A percentile compares a stretch with the other conserved stretches of the same genome.
These are phyloP conservation scores for Aphis craccivora DNA, from an alignment of 1,140 invertebrate species.

Conservation along the genomic window DNA sequence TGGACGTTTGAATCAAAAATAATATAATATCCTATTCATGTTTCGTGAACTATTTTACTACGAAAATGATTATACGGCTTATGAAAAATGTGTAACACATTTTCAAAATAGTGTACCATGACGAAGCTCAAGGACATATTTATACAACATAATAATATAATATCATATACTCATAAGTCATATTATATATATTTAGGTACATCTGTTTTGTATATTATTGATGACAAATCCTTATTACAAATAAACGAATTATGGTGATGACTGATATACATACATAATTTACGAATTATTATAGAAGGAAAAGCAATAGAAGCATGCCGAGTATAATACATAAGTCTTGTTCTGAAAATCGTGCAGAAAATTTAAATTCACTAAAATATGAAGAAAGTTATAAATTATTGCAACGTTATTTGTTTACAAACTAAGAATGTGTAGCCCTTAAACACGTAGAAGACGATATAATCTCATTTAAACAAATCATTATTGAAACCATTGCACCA, in stretches of 20 bases:
- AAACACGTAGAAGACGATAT: neutral
- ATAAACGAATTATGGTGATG: neutral
- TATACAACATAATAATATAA: neutral
- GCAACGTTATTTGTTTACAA: neutral
- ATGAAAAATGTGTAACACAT: neutral
- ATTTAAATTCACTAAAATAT: neutral
- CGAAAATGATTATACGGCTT: neutral
- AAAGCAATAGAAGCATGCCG: neutral
- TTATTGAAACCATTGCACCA: neutral
- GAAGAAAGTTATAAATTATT: neutral
- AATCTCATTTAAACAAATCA: conserved; percentile 7
- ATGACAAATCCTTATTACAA: neutral
- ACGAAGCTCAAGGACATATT: neutral
- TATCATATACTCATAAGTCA: no score
- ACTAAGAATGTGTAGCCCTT: neutral
- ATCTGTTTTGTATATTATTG: neutral
- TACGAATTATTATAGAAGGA: neutral
- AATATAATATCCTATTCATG: neutral
- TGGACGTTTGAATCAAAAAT: neutral
- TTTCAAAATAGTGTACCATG: neutral
- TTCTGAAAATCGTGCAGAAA: neutral
- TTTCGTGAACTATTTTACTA: neutral
- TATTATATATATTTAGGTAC: neutral
- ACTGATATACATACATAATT: neutral
- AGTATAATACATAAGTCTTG: neutral